Conservation (phyloP, 2,113 vertebrate genomes). For the Nycticryphes semicollaris region DNA sequence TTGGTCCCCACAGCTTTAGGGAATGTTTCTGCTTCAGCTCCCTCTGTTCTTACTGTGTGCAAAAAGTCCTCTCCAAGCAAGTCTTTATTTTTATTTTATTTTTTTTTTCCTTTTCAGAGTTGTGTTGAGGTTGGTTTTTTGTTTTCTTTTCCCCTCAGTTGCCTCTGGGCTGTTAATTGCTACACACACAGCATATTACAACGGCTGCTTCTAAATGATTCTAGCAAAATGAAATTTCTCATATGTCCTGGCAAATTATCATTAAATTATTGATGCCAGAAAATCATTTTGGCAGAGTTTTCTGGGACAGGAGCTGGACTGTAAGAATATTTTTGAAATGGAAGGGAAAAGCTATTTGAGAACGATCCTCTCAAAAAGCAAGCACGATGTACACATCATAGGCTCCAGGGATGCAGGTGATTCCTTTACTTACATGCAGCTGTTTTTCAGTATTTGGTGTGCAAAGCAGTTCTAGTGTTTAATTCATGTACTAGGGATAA, state of each 20-base stretch:
- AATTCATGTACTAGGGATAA: background rate
- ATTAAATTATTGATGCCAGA: background rate
- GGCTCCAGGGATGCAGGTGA: background rate
- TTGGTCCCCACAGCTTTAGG: background rate
- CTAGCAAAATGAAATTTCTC: background rate
- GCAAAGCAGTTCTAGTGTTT: background rate
- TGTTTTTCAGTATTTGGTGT: background rate
- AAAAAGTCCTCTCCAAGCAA: background rate
- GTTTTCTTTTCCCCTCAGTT: background rate
- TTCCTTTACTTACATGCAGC: background rate
- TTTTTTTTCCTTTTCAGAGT: background rate
- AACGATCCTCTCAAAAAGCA: background rate
- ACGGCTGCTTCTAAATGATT: background rate
- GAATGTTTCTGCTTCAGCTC: slow-evolving; percentile 6
- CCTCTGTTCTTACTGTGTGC: background rate
- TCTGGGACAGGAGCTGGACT: background rate
- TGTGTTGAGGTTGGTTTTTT: background rate
- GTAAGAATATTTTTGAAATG: background rate
- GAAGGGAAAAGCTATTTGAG: background rate
- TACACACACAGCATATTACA: background rate
- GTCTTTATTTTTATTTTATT: background rate
- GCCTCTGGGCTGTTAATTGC: background rate
- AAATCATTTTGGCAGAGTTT: background rate
- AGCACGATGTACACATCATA: background rate
- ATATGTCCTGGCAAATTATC: background rate